Percentiles rank a stretch among this genome's conserved stretches.
Evolutionary conservation across 2,888 invertebrate species (phyloP).

Genomic region (Epirrhoe tristata): DNA sequence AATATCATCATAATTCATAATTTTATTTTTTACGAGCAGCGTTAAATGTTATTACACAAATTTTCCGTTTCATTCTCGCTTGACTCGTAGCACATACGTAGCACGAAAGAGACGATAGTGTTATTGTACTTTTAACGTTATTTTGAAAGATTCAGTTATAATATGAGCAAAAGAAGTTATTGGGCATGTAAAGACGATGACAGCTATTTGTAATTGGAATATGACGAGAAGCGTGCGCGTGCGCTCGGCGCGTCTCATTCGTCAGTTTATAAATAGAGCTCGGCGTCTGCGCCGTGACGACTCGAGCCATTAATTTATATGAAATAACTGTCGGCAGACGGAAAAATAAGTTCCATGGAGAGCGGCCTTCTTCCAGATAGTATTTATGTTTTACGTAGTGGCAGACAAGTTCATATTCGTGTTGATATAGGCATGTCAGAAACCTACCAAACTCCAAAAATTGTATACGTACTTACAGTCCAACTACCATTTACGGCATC

Average conservation of each 20-base stretch:
- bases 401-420: slow-evolving; percentile 62
- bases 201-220: slow-evolving; percentile 85
- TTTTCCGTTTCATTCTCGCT: slow-evolving; percentile 65
- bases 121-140: slow-evolving; percentile 49
- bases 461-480: slow-evolving; percentile 58
- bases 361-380: slow-evolving; percentile 81
- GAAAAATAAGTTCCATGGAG: slow-evolving; percentile 83
- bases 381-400: slow-evolving; percentile 84
- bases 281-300: slow-evolving; percentile 84
- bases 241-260: slow-evolving; percentile 83
- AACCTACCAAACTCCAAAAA: slow-evolving; percentile 57
- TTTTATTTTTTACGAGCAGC: slow-evolving; percentile 74
- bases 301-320: slow-evolving; percentile 85
- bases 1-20: slow-evolving; percentile 85
- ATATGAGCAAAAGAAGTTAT: slow-evolving; percentile 61
- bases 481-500: slow-evolving; percentile 54
- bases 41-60: slow-evolving; percentile 55
- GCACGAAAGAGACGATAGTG: slow-evolving; percentile 43
- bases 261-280: slow-evolving; percentile 84
- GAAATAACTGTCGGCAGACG: slow-evolving; percentile 85
- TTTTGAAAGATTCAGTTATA: slow-evolving; percentile 59
- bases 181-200: slow-evolving; percentile 75
- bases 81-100: slow-evolving; percentile 36
- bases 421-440: slow-evolving; percentile 75
- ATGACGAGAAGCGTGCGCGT: slow-evolving; percentile 83